phyloP scores from a whole-genome alignment of 2,113 vertebrate genomes.

The Campylorhamphus procurvoides region DNA sequence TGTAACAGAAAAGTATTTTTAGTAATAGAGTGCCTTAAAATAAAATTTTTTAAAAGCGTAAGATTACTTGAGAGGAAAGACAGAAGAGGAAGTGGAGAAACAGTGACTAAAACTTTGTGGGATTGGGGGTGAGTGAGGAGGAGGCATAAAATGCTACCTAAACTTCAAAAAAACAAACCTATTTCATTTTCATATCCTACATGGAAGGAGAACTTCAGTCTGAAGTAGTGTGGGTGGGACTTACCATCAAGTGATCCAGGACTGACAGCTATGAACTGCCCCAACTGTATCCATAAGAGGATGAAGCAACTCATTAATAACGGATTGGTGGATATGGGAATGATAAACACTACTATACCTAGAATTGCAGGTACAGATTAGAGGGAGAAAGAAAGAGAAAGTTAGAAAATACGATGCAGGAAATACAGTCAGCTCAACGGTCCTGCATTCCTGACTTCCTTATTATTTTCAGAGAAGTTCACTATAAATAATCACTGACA shows the following conservation, averaged over 20 bases:
- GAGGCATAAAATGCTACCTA: neutral
- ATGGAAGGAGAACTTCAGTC: slow-evolving; percentile 63
- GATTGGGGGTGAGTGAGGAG: neutral
- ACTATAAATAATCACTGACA: neutral
- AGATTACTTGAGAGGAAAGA: neutral
- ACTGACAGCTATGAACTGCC: slow-evolving; percentile 73
- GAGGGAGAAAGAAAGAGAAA: slow-evolving; percentile 66
- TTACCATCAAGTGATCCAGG: slow-evolving; percentile 71
- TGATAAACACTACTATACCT: slow-evolving; percentile 73
- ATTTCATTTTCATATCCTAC: slow-evolving; percentile 40
- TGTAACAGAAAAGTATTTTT: neutral
- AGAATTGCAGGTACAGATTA: slow-evolving; percentile 67
- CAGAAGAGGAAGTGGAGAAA: neutral
- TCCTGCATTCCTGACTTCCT: slow-evolving; percentile 8
- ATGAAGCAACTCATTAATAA: slow-evolving; percentile 73
- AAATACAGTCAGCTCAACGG: slow-evolving; percentile 26
- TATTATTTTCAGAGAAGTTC: neutral
- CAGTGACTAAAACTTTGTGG: neutral
- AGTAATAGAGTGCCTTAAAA: neutral
- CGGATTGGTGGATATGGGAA: slow-evolving; percentile 73
- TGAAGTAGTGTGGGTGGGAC: slow-evolving; percentile 64
- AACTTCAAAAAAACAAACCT: neutral
- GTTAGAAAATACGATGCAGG: slow-evolving; percentile 61
- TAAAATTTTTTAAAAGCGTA: neutral
- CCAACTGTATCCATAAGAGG: slow-evolving; percentile 69